Conservation (phyloP, 2,113 vertebrate genomes). For the Hyperopisus bebe region DNA sequence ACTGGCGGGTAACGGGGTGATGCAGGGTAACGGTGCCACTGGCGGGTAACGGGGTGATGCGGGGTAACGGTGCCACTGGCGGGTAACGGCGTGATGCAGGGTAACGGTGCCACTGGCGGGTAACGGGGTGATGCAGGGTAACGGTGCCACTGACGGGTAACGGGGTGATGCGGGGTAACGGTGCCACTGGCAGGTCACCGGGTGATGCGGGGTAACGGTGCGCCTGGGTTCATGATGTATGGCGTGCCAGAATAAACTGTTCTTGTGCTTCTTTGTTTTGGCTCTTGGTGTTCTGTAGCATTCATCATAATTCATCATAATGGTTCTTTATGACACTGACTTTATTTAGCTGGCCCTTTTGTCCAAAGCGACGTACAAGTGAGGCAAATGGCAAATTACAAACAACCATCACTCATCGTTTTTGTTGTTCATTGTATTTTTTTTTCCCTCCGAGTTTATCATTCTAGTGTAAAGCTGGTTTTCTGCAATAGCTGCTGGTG, state of each 20-base stretch:
- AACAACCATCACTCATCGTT: not conserved
- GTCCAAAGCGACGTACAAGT: not conserved
- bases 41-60: not conserved
- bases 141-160: not conserved
- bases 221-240: not conserved
- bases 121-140: no score
- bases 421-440: not conserved
- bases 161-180: not conserved
- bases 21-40: no score
- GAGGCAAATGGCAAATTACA: not conserved
- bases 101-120: no score
- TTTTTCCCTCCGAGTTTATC: not conserved
- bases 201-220: not conserved
- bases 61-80: not conserved
- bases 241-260: not conserved
- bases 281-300: not conserved
- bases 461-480: not conserved
- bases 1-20: no score
- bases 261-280: not conserved
- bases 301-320: not conserved
- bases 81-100: not conserved
- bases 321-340: not conserved
- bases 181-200: not conserved
- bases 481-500: not conserved
- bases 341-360: not conserved